These are phyloP conservation scores for Pararge aegeria DNA, from an alignment of 1,140 invertebrate species.

Conservation along the genomic window DNA sequence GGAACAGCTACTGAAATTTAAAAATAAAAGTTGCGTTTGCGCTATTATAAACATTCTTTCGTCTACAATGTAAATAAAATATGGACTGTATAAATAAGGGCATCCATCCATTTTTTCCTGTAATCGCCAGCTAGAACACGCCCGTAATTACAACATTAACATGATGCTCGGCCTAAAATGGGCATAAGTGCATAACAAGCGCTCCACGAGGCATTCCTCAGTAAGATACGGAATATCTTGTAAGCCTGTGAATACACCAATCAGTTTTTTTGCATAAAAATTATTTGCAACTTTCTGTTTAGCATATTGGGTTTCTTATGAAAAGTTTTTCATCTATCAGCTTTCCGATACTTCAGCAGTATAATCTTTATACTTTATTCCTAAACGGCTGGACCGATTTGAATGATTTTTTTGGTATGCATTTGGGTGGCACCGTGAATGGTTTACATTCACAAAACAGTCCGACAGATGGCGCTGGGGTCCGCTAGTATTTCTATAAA, in stretches of 20 bases:
- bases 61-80: conserved; percentile 2
- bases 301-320: not conserved
- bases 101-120: conserved; percentile 21
- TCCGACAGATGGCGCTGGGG: no score
- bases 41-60: not conserved
- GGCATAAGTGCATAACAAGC: conserved; percentile 42
- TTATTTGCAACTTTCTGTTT: not conserved
- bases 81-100: conserved; percentile 13
- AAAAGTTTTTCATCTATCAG: no score
- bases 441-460: no score
- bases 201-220: conserved; percentile 34
- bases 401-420: no score
- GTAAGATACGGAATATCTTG: conserved; percentile 42
- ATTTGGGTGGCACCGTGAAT: no score
- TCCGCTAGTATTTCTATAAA: no score
- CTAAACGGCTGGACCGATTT: no score
- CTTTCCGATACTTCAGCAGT: no score
- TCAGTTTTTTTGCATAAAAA: conserved; percentile 7
- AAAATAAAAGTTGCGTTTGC: no score
- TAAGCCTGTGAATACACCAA: conserved; percentile 18
- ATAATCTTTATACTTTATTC: no score
- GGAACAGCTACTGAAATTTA: no score
- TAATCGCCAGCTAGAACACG: conserved; percentile 24
- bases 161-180: conserved; percentile 52
- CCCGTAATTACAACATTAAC: conserved; percentile 55